Base-by-base conservation (phyloP, 2,113 vertebrate species). In the Sus scrofa region DNA sequence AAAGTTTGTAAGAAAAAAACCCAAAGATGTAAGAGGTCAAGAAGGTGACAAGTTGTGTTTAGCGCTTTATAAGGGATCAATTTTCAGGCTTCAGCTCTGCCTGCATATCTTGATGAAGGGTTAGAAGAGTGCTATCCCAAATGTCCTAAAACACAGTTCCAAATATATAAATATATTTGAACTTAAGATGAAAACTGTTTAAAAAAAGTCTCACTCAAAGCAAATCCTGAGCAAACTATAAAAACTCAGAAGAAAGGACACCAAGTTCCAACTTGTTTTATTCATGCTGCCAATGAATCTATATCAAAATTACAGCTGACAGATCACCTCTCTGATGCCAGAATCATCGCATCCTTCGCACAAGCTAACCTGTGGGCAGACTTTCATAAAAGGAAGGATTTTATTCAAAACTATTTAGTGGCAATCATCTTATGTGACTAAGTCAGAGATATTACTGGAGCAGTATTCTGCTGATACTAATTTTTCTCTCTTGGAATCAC, bases 351-450 rank as follows among this genome's bases (percentile, higher is more conserved):
- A 4, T 12, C 13, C 34, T 91, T 88, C 77, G 73, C 16, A 86
- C 78, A 86, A 54, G 63, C 81, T 92, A 85, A 93, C 44, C 92
- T 84, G 15, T 63, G 81, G 63, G 1, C 65, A 14, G 22, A 84
- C 39, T 85, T 86, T 44, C 73, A 86, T 34, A 73, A 65, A 84
- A 94, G 3, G n/a, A 44, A 91, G n/a, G 75, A 84, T 89, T 92
- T 82, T n/a, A 65, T 67, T 96, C 82, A 97, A 82, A 44, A 50
- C n/a, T 89, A 94, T 56, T 37, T 50, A 97, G 68, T 50, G 95
- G 82, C 65, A 79, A n/a, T 97, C 73, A 94, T 68, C 86, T 91
- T n/a, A 56, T 10, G 24, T 50, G 60, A n/a, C 91, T 30, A 96
- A 91, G 56, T 63, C 67, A 91, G 0, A 34, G 37, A 88, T 95